Percentiles rank a stretch among this genome's conserved stretches.
Conservation (phyloP, 2,797 vertebrate genomes). For the Allobates femoralis region DNA sequence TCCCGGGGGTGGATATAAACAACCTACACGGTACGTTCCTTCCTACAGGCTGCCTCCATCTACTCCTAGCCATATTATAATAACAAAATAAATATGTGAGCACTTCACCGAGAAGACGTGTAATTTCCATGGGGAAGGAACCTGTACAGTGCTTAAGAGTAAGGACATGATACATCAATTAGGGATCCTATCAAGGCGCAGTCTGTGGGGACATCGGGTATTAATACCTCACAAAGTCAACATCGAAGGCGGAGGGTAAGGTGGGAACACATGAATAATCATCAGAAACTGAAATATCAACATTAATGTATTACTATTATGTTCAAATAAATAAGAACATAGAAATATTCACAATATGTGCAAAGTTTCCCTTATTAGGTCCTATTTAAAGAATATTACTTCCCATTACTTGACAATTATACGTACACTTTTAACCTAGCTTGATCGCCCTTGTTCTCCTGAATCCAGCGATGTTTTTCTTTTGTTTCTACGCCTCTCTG, state of each 20-base stretch:
- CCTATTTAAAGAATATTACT: no score
- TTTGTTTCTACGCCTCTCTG: no score
- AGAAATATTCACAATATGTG: no score
- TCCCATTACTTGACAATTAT: no score
- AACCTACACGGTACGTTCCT: not conserved
- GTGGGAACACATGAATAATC: not conserved
- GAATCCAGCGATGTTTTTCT: no score
- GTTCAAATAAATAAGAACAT: no score
- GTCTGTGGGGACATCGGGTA: conserved; percentile 21
- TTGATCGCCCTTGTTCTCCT: no score
- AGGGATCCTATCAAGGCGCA: conserved; percentile 29
- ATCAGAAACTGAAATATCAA: not conserved
- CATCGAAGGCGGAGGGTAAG: not conserved
- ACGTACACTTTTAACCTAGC: no score
- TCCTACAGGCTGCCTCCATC: not conserved
- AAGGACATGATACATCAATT: conserved; percentile 18
- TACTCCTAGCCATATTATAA: conserved; percentile 15
- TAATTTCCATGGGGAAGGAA: conserved; percentile 26
- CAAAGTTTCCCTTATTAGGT: no score
- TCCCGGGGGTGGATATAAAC: conserved; percentile 17
- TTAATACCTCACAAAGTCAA: not conserved
- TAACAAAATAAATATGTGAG: conserved; percentile 35
- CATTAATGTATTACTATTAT: not conserved
- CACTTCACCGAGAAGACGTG: not conserved
- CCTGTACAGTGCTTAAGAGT: not conserved